phyloP scores from a whole-genome alignment of 2,888 invertebrate species.

The Hartigia nigra region DNA sequence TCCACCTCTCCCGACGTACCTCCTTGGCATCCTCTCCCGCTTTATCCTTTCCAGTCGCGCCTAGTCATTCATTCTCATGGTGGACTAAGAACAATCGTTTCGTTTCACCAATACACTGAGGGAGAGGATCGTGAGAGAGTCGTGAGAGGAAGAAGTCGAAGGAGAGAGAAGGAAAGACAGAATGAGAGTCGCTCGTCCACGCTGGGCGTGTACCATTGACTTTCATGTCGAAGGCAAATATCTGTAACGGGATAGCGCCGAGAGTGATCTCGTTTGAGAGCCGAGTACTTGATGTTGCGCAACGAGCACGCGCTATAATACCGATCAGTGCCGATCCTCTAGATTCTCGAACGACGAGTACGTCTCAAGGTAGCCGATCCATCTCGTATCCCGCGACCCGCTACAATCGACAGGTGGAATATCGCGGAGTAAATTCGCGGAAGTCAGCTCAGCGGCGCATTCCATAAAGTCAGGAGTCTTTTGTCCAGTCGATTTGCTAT shows the following conservation, averaged over 20 bases:
- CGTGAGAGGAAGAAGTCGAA: no score
- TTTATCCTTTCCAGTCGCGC: slow-evolving; percentile 8
- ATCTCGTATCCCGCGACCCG: neutral
- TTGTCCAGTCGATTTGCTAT: neutral
- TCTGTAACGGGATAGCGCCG: slow-evolving; percentile 35
- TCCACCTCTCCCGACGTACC: slow-evolving; percentile 19
- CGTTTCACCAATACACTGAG: slow-evolving; percentile 30
- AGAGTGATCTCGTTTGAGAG: slow-evolving; percentile 26
- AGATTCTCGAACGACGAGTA: neutral
- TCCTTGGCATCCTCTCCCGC: slow-evolving; percentile 21
- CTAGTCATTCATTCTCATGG: slow-evolving; percentile 36
- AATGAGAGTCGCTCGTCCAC: slow-evolving; percentile 16
- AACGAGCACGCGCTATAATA: neutral
- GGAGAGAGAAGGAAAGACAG: neutral
- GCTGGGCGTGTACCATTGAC: slow-evolving; percentile 32
- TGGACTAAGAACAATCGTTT: slow-evolving; percentile 44
- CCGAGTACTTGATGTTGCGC: neutral
- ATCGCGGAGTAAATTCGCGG: neutral
- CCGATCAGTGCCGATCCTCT: neutral
- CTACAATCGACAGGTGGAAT: neutral
- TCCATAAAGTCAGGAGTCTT: neutral
- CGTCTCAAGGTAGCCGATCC: neutral
- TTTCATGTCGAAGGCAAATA: slow-evolving; percentile 23
- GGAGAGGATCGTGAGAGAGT: no score
- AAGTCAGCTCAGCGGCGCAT: neutral